Evolutionary conservation across 2,888 invertebrate species (phyloP).

Genomic region (Oxystoma pomonae): DNA sequence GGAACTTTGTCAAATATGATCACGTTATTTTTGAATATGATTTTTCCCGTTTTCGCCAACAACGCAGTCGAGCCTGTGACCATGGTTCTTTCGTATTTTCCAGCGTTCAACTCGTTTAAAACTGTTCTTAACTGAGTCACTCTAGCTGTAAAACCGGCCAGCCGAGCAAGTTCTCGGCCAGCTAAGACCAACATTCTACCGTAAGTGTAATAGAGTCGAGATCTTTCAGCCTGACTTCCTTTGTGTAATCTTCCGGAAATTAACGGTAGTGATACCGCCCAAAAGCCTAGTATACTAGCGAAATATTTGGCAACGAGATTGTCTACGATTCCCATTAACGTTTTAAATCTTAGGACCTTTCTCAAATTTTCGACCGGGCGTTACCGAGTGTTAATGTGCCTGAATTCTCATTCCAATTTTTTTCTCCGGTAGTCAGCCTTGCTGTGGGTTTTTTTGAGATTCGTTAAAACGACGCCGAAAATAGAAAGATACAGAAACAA

Average conservation of each 20-base stretch:
- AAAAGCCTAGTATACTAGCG: conserved; percentile 95
- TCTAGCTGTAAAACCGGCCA: conserved; percentile 92
- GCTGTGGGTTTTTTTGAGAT: conserved; percentile 83
- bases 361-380: conserved; percentile 94
- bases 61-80: conserved; percentile 47
- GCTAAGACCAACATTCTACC: conserved; percentile 96
- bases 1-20: conserved; percentile 92
- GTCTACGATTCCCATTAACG: conserved; percentile 91
- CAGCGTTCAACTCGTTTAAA: conserved; percentile 74
- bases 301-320: conserved; percentile 96
- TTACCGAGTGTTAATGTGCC: conserved; percentile 91
- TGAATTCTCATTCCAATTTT: conserved; percentile 96
- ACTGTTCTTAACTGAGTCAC: conserved; percentile 87
- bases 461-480: conserved; percentile 83
- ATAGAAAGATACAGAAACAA: conserved; percentile 84
- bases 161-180: conserved; percentile 87
- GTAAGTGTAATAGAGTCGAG: conserved; percentile 89
- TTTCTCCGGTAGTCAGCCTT: conserved; percentile 82
- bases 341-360: conserved; percentile 84
- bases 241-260: conserved; percentile 66
- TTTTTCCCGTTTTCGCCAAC: conserved; percentile 70
- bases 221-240: conserved; percentile 59
- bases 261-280: conserved; percentile 93
- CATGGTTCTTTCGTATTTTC: conserved; percentile 69
- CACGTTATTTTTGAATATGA: conserved; percentile 81